These are phyloP conservation scores for Epistrophe eligans DNA, from an alignment of 2,888 invertebrate species.

Conservation along the genomic window DNA sequence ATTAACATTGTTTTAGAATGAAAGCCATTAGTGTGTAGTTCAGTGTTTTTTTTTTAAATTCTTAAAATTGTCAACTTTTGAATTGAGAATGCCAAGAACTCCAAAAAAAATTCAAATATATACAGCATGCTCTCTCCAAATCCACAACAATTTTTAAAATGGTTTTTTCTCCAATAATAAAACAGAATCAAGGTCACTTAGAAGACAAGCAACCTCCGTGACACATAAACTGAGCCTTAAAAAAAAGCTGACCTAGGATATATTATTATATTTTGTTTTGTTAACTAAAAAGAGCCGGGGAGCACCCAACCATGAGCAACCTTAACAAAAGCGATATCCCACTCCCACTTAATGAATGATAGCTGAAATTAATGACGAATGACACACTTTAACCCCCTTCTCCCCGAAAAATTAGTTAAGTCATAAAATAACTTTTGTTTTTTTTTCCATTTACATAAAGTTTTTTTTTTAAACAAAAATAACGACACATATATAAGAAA, in stretches of 20 bases:
- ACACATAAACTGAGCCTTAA: background rate
- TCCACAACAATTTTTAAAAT: background rate
- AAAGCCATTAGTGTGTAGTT: too few relatives aligned
- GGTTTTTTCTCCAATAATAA: background rate
- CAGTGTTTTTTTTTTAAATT: too few relatives aligned
- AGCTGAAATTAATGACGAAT: conserved; percentile 21
- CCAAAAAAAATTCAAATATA: too few relatives aligned
- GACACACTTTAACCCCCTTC: background rate
- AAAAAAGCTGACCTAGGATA: conserved; percentile 10
- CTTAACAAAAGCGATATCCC: background rate
- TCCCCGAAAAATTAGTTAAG: conserved; percentile 1
- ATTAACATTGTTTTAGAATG: too few relatives aligned
- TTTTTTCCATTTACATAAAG: background rate
- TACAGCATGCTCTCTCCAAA: too few relatives aligned
- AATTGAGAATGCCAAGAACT: too few relatives aligned
- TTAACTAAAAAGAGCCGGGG: background rate
- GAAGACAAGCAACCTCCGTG: conserved; percentile 19
- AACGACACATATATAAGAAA: conserved; percentile 62
- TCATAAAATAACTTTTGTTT: conserved; percentile 21
- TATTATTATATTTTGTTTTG: background rate
- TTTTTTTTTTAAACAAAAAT: conserved; percentile 7
- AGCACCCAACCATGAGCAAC: conserved; percentile 4
- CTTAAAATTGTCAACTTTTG: too few relatives aligned
- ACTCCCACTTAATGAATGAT: conserved; percentile 12
- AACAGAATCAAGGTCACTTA: conserved; percentile 50